Percentiles rank a stretch among this genome's conserved stretches.
Evolutionary conservation across 2,797 vertebrate species (phyloP).

Genomic region (Spinus pinus): DNA sequence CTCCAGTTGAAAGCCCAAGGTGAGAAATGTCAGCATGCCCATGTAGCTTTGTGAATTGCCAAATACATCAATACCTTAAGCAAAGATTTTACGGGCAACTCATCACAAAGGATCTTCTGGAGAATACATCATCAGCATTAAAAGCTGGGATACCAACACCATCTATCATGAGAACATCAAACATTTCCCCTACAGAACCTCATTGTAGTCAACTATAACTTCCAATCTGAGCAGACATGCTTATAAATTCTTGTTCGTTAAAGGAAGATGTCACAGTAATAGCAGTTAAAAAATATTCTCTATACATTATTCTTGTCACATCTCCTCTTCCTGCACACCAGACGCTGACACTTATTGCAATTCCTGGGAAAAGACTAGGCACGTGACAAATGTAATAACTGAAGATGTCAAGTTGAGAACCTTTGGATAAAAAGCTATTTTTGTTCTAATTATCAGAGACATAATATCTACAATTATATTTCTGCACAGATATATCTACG

Average conservation of each 20-base stretch:
- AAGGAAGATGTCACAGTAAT: not conserved
- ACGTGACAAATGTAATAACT: not conserved
- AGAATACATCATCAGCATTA: not conserved
- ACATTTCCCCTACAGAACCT: not conserved
- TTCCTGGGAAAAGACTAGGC: not conserved
- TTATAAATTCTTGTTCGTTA: not conserved
- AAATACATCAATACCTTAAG: not conserved
- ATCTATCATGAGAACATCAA: not conserved
- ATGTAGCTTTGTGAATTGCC: not conserved
- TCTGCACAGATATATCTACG: not conserved
- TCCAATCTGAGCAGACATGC: not conserved
- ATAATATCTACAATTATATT: not conserved
- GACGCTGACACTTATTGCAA: not conserved
- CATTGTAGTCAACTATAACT: not conserved
- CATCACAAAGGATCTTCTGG: not conserved
- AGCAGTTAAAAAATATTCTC: not conserved
- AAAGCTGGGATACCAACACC: not conserved
- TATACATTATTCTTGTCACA: not conserved
- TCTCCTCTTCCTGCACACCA: not conserved
- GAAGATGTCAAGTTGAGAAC: not conserved
- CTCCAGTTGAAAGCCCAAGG: not conserved
- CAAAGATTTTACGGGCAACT: not conserved
- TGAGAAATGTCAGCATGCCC: not conserved
- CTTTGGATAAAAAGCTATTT: not conserved
- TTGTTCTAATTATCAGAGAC: not conserved